Base-by-base conservation (phyloP, 2,113 vertebrate species). In the Aegithalos caudatus region DNA sequence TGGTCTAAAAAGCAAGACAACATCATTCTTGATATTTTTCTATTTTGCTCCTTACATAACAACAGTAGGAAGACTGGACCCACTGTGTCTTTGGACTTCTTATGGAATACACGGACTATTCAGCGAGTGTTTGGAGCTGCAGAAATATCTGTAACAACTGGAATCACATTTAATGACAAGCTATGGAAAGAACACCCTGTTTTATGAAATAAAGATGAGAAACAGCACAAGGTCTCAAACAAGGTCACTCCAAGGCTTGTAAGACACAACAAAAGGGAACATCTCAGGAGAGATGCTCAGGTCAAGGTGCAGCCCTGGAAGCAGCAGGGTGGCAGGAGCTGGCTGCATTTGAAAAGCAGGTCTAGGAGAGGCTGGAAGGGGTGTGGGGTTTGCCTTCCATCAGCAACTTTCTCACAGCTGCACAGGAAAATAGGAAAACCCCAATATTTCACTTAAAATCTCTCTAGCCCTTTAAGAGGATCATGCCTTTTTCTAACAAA, bases 1-100 rank as follows among this genome's bases (percentile, higher is more conserved):
- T 9, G 28, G 92, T 96, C 82, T 78, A 66, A 95, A 93, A 45
- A 65, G 54, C 48, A 84, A 70, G 81, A 86, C 90, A 94, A 87
- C 74, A 70, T 70, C 9, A 37, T 64, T 81, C 78, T 81, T 70
- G 62, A 50, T 93, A 70, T 29, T 98, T 96, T 85, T 58, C 40
- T 76, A 1, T 69, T 82, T 92, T 80, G 45, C 45, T 87, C 29
- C 33, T 81, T 53, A 47, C 37, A 24, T 42, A 81, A 76, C 31
- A 86, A 67, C 40, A 85, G 51, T 6, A 60, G 31, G 31, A 81
- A 93, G 70, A 91, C 47, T 40, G 38, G 37, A 62, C 64, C 15
- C 35, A 58, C 29, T 47, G 44, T 88, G 27, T 53, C 25, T 29
- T 48, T 84, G n/a, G 31, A 13, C 27, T 54, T 29, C 44, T 48